Base-by-base conservation (phyloP, 2,113 vertebrate genomes). In the Pitta sordida region DNA sequence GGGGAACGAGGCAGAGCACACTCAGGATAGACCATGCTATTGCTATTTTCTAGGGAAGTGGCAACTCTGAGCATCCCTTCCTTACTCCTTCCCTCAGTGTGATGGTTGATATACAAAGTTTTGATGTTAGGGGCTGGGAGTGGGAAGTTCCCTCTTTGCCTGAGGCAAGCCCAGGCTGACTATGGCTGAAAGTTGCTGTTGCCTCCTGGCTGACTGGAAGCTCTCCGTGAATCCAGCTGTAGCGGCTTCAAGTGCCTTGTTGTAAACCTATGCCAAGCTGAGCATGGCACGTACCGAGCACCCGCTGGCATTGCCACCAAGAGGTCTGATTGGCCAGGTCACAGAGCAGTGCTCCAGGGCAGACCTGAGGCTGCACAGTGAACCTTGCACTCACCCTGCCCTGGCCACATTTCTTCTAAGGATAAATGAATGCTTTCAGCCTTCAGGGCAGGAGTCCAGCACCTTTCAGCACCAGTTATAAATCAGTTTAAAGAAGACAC, bases 151-250 rank as follows among this genome's bases (percentile, higher is more conserved):
- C 34, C 36, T 70, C 64, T 65, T 92, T 0, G 7, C 86, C 78
- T 88, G 94, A 77, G 90, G 67, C 1, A 2, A 90, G 59, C 74
- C 91, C 85, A 67, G 75, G 81, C 67, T 81, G 84, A 58, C 67
- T 79, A 51, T 63, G 87, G 90, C 96, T 96, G 95, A 94, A 95
- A 95, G 90, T 52, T 95, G 95, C 87, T 95, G 82, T 89, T 86
- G 91, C 81, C 77, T 93, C 83, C 80, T 73, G 32, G 70, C 77
- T 93, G 52, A 37, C 71, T 93, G 82, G 93, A 92, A 90, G 76
- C 39, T 81, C 70, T 75, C 18, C 0, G 3, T 63, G 71, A 91
- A 77, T 67, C 30, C 88, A 39, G 48, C 49, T 48, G 15, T 62
- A 80, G 71, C 24, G 46, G 37, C 63, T 90, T 83, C 44, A 34